Base-by-base conservation (phyloP, 53 echinoderm and acorn worm species). In the Mesocentrotus franciscanus region DNA sequence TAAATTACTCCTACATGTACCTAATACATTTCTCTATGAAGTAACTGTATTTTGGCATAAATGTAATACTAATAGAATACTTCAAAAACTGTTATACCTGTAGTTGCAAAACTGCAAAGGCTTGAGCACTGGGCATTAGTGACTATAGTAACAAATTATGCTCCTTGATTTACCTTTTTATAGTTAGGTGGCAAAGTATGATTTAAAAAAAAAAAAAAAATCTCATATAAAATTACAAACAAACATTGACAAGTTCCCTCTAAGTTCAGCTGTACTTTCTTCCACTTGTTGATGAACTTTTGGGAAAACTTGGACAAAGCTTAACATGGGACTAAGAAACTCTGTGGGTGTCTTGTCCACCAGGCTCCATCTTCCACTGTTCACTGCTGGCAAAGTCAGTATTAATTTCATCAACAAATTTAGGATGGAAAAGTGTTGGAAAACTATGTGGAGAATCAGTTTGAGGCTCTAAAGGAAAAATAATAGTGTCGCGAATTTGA, bases 321-420 rank as follows among this genome's bases (percentile, higher is more conserved):
- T 4, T 81, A 78, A 42, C 36, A 39, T 39, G 36, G 36, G 81
- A 39, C 81, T 39, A 81, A 81, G 8, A 81, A 36, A 9, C 81
- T 7, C 42, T 36, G 81, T 81, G 81, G 81, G 81, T 81, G 81
- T 81, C 42, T 39, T 11, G 33, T 81, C 2, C 9, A 42, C 17
- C 81, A 76, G 33, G 13, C 68, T 68, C 24, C 20, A 68, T 24
- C 24, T 68, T 74, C 29, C 29, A 74, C 32, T 0, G 10, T 10
- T 74, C 74, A 12, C 74, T 30, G 74, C 36, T 81, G 81, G 81
- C 15, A 81, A 81, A 39, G 81, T 81, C 81, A 36, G 81, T 39
- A 36, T 42, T 81, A 81, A 81, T 81, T 81, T 36, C 36, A 81
- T 81, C 14, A 81, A 18, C 36, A 16, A 8, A 8, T 10, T 81